phyloP scores from a whole-genome alignment of 2,888 invertebrate species.

The Cetonia aurata region DNA sequence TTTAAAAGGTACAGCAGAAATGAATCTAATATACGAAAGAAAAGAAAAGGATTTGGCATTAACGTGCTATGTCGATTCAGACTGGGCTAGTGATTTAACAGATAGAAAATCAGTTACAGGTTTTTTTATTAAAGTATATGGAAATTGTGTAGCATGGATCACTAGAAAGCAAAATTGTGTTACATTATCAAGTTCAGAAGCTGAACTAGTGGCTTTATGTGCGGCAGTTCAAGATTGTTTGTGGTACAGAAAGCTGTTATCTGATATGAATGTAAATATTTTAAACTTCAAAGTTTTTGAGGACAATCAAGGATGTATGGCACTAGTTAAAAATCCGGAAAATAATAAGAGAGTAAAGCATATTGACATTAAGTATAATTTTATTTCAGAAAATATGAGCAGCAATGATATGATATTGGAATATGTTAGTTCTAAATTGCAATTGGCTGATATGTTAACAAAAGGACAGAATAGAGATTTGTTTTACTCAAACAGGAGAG shows the following conservation, averaged over 20 bases:
- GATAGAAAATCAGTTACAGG: constrained; percentile 3
- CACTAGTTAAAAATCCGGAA: not conserved
- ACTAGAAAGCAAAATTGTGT: constrained; percentile 28
- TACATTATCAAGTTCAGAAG: constrained; percentile 39
- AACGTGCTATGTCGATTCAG: too few species aligned
- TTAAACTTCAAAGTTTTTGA: not conserved
- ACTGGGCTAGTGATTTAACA: not conserved
- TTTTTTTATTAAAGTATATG: not conserved
- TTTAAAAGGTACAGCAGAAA: too few species aligned
- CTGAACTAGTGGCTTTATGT: constrained; percentile 30
- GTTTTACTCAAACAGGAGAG: too few species aligned
- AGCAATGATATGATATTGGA: too few species aligned
- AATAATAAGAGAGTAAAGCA: not conserved
- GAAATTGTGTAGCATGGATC: not conserved
- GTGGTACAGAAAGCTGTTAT: constrained; percentile 7
- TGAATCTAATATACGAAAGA: too few species aligned
- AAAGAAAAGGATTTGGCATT: too few species aligned
- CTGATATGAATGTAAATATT: not conserved
- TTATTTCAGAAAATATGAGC: not conserved
- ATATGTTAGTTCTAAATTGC: too few species aligned
- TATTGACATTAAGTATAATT: constrained; percentile 7
- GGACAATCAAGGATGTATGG: too few species aligned
- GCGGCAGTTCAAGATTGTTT: not conserved
- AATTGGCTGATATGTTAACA: too few species aligned
- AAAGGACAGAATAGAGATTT: too few species aligned